Conservation (phyloP, 2,797 vertebrate genomes). For the Lophius americanus region DNA sequence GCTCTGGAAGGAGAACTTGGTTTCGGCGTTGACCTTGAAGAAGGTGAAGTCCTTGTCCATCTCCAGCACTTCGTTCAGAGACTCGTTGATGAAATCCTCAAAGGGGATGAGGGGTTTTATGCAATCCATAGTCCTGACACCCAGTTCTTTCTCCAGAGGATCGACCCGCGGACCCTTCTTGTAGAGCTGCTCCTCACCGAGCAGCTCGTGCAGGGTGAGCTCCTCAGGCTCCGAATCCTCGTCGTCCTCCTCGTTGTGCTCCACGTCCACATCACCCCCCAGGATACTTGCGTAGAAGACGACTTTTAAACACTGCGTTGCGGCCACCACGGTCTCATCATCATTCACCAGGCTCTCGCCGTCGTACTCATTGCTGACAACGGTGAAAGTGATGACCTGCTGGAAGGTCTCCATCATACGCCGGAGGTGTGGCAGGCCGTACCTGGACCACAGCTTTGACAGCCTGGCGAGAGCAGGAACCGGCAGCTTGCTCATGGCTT, state of each 20-base stretch:
- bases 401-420: slow-evolving; percentile 98
- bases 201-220: slow-evolving; percentile 92
- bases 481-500: slow-evolving; percentile 97
- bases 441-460: slow-evolving; percentile 90
- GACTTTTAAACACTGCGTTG: slow-evolving; percentile 96
- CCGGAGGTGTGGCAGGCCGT: slow-evolving; percentile 87
- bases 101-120: slow-evolving; percentile 92
- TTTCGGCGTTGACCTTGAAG: slow-evolving; percentile 98
- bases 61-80: slow-evolving; percentile 96
- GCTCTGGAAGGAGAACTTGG: slow-evolving; percentile 98
- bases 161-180: slow-evolving; percentile 94
- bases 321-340: slow-evolving; percentile 94
- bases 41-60: slow-evolving; percentile 99
- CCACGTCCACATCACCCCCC: slow-evolving; percentile 90
- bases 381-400: slow-evolving; percentile 97
- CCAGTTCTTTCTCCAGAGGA: slow-evolving; percentile 93
- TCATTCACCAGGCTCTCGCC: slow-evolving; percentile 93
- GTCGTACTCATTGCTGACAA: slow-evolving; percentile 96
- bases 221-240: slow-evolving; percentile 93
- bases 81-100: slow-evolving; percentile 97
- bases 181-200: slow-evolving; percentile 94
- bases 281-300: slow-evolving; percentile 96
- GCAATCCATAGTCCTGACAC: slow-evolving; percentile 91
- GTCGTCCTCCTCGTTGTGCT: slow-evolving; percentile 94
- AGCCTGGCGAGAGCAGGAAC: slow-evolving; percentile 90